Conservation (phyloP, 2,113 vertebrate species). For the Ptychochromis oligacanthus region DNA sequence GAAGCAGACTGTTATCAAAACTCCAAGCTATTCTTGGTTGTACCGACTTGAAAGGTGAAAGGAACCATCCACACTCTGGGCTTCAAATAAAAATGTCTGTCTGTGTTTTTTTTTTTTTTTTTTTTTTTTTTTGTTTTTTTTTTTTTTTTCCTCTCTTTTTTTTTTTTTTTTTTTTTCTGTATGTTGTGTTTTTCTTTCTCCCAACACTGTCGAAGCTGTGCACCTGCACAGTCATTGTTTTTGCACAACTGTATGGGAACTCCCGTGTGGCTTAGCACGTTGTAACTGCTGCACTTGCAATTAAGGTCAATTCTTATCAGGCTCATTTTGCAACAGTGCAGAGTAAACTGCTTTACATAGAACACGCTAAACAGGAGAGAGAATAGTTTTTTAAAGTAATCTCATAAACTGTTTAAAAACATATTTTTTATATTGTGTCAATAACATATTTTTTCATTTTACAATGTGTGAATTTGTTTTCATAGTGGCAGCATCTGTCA, state of each 20-base stretch:
- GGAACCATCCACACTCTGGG: not conserved
- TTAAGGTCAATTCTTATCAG: slow-evolving; percentile 65
- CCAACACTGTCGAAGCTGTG: not conserved
- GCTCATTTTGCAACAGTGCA: slow-evolving; percentile 49
- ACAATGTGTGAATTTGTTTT: not conserved
- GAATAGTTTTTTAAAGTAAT: slow-evolving; percentile 23
- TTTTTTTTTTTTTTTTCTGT: no score
- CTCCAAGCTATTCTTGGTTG: not conserved
- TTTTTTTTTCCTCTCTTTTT: no score
- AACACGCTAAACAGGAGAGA: slow-evolving; percentile 6
- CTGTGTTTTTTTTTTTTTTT: no score
- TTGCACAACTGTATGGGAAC: slow-evolving; percentile 20
- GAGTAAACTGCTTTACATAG: slow-evolving; percentile 51
- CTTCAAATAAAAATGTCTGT: slow-evolving; percentile 29
- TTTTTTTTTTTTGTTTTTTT: no score
- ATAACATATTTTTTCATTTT: not conserved
- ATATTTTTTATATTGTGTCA: slow-evolving; percentile 3
- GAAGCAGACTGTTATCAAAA: slow-evolving; percentile 13
- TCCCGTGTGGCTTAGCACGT: slow-evolving; percentile 47
- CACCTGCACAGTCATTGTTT: slow-evolving; percentile 60
- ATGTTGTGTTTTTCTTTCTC: slow-evolving; percentile 16
- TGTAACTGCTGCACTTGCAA: slow-evolving; percentile 66
- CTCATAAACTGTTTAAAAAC: slow-evolving; percentile 13
- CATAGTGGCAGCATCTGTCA: not conserved
- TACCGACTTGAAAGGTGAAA: not conserved